Conservation (phyloP, 2,888 invertebrate genomes). For the Sarcophaga variegata region DNA sequence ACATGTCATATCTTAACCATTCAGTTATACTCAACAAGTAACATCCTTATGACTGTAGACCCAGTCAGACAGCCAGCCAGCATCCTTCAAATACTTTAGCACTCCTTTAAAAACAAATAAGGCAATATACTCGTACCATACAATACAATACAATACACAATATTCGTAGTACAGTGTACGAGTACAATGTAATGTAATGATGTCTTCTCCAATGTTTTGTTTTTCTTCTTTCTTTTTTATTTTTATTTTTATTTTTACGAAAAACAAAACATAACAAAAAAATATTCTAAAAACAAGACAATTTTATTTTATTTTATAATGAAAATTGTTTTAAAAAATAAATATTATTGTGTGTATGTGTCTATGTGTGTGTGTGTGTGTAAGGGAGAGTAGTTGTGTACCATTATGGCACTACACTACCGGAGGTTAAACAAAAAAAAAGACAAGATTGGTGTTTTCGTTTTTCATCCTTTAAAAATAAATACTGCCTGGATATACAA, state of each 20-base stretch:
- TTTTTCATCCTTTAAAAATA: not conserved
- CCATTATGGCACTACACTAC: conserved; percentile 50
- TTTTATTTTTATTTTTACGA: not conserved
- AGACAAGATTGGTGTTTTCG: conserved; percentile 9
- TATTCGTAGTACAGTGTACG: too few species aligned
- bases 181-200: conserved; percentile 20
- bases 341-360: conserved; percentile 2
- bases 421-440: conserved; percentile 34
- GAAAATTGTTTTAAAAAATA: conserved; percentile 34
- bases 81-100: conserved; percentile 41
- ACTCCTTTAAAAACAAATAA: conserved; percentile 4
- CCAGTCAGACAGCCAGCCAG: not conserved
- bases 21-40: conserved; percentile 65
- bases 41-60: conserved; percentile 31
- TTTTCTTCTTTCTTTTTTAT: not conserved
- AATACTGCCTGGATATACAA: too few species aligned
- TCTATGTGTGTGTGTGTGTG: conserved; percentile 18
- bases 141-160: too few species aligned
- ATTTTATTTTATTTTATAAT: conserved; percentile 43
- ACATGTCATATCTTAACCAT: conserved; percentile 64
- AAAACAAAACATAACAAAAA: conserved; percentile 8
- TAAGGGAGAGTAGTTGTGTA: not conserved
- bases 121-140: conserved; percentile 16
- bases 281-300: conserved; percentile 1
- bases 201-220: conserved; percentile 15